Evolutionary conservation across 2,113 vertebrate genomes (phyloP).

Genomic region (Rhinoderma darwinii): DNA sequence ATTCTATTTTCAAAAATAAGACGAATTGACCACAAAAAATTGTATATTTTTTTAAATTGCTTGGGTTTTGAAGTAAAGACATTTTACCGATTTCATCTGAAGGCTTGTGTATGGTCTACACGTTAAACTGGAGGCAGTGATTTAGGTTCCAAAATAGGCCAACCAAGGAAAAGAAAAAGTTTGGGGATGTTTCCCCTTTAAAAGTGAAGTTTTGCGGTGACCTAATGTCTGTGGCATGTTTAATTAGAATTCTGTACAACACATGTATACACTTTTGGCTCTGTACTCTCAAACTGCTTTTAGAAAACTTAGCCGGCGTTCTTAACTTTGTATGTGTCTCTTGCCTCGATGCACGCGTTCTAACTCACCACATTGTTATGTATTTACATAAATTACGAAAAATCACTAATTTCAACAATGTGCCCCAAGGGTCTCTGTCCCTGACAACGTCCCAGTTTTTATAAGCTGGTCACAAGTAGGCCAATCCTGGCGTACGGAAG

Average conservation of each 20-base stretch:
- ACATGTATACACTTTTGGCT: slow-evolving; percentile 45
- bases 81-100: neutral
- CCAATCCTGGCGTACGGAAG: neutral
- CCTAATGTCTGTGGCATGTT: slow-evolving; percentile 43
- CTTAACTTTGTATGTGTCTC: neutral
- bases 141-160: neutral
- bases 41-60: no score
- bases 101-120: no score
- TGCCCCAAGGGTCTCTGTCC: neutral
- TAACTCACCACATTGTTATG: neutral
- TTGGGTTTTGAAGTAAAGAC: neutral
- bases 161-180: neutral
- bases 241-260: slow-evolving; percentile 50
- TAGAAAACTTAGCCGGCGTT: neutral
- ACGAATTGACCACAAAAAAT: neutral
- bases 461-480: neutral
- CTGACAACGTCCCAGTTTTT: neutral
- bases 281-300: neutral
- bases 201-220: slow-evolving; percentile 26
- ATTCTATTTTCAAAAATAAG: neutral
- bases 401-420: neutral
- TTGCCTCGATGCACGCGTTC: neutral
- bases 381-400: neutral
- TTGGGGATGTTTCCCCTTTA: slow-evolving; percentile 32
- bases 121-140: neutral